Percentiles rank a stretch among this genome's conserved stretches.
These are phyloP conservation scores for Sceloporus undulatus DNA, from an alignment of 2,113 vertebrate species.

Conservation along the genomic window DNA sequence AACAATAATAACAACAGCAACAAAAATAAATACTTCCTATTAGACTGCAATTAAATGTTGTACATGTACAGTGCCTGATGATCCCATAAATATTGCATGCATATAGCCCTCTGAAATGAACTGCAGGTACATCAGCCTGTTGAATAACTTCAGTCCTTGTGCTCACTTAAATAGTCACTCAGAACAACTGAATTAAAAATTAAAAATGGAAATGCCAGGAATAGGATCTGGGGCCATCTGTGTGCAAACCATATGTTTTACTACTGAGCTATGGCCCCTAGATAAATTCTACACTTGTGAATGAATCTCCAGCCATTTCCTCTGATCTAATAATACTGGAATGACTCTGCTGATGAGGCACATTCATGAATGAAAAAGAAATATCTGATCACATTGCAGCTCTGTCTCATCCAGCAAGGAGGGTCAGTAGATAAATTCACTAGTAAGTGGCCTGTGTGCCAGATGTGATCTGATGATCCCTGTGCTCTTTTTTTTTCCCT, in stretches of 20 bases:
- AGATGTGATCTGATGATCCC: background rate
- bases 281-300: background rate
- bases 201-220: background rate
- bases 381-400: background rate
- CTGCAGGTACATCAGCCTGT: no score
- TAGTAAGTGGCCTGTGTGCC: background rate
- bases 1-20: background rate
- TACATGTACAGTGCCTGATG: background rate
- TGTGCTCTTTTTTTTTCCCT: slow-evolving; percentile 33
- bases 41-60: no score
- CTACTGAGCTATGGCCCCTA: background rate
- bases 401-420: slow-evolving; percentile 1
- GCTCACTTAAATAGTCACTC: background rate
- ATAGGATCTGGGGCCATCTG: background rate
- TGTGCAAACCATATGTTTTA: background rate
- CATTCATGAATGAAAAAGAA: background rate
- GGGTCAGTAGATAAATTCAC: background rate
- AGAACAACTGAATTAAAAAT: background rate
- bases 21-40: background rate
- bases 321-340: slow-evolving; percentile 4
- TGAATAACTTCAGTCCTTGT: no score
- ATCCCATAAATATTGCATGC: background rate
- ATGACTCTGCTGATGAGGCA: slow-evolving; percentile 1
- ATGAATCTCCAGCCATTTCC: background rate
- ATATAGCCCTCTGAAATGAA: no score